Conservation (phyloP, 2,113 vertebrate genomes). For the Hemiprocne comata region DNA sequence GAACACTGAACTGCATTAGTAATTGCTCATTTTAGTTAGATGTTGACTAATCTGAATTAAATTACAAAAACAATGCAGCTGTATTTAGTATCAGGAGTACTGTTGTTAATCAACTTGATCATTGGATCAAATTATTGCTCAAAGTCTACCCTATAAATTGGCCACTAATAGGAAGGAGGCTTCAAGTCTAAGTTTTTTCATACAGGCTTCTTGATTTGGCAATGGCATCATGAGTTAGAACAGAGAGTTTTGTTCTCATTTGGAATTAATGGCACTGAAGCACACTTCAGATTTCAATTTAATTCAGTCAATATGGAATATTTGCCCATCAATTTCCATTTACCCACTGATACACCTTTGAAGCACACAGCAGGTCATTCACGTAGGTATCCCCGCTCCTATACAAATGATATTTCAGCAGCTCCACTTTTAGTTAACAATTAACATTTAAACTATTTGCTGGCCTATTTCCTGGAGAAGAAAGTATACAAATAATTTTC, state of each 20-base stretch:
- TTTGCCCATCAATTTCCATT: neutral
- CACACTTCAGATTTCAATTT: neutral
- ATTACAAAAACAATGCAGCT: neutral
- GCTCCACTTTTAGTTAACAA: constrained; percentile 26
- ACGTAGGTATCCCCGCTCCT: neutral
- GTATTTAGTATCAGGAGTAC: neutral
- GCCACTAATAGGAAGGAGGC: neutral
- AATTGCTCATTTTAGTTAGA: neutral
- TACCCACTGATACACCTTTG: neutral
- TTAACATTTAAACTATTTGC: constrained; percentile 43
- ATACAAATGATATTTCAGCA: neutral
- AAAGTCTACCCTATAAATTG: neutral
- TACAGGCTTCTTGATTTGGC: neutral
- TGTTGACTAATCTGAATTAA: neutral
- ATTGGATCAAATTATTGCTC: neutral
- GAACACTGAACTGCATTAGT: neutral
- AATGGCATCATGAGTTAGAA: neutral
- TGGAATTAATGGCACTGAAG: neutral
- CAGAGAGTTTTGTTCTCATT: neutral
- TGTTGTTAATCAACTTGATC: neutral
- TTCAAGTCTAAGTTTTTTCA: neutral
- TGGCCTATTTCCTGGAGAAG: neutral
- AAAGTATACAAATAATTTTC: neutral
- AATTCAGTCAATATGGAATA: neutral
- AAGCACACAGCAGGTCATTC: neutral